These are phyloP conservation scores for Diprion similis DNA, from an alignment of 1,140 invertebrate genomes.

Conservation along the genomic window DNA sequence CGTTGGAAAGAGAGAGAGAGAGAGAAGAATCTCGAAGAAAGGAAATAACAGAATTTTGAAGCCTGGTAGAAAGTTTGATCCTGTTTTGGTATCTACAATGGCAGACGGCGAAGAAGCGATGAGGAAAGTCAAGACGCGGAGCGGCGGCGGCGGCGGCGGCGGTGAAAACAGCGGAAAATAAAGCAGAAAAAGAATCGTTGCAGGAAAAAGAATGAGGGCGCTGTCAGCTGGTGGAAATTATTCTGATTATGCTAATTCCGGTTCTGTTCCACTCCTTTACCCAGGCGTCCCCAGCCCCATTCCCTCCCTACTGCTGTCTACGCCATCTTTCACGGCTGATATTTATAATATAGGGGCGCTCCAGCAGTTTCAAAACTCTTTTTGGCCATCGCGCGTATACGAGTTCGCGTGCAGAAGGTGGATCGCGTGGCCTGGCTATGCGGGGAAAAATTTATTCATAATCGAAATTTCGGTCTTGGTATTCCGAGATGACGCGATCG, in stretches of 20 bases:
- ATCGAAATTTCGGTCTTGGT: background rate
- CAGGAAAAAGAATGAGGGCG: constrained; percentile 62
- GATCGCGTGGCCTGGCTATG: constrained; percentile 26
- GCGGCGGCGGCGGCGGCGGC: background rate
- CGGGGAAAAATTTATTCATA: background rate
- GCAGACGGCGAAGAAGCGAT: constrained; percentile 10
- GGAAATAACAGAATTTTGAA: background rate
- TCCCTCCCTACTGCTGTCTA: constrained; percentile 59
- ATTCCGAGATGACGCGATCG: too few species aligned
- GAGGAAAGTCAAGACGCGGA: background rate
- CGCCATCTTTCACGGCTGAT: constrained; percentile 63
- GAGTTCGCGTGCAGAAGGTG: constrained; percentile 35
- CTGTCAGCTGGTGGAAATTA: constrained; percentile 66
- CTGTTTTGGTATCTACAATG: too few species aligned
- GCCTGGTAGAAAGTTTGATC: too few species aligned
- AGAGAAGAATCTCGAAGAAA: constrained; percentile 14
- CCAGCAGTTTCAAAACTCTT: constrained; percentile 62
- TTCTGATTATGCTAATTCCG: constrained; percentile 67
- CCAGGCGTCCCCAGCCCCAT: constrained; percentile 51
- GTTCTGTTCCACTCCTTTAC: constrained; percentile 64
- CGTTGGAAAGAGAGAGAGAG: background rate
- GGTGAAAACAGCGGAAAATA: constrained; percentile 58
- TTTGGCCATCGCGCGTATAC: constrained; percentile 43
- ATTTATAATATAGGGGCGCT: constrained; percentile 63
- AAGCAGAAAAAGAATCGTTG: constrained; percentile 59